These are phyloP conservation scores for Epirrita christyi DNA, from an alignment of 2,888 invertebrate species.

Conservation along the genomic window DNA sequence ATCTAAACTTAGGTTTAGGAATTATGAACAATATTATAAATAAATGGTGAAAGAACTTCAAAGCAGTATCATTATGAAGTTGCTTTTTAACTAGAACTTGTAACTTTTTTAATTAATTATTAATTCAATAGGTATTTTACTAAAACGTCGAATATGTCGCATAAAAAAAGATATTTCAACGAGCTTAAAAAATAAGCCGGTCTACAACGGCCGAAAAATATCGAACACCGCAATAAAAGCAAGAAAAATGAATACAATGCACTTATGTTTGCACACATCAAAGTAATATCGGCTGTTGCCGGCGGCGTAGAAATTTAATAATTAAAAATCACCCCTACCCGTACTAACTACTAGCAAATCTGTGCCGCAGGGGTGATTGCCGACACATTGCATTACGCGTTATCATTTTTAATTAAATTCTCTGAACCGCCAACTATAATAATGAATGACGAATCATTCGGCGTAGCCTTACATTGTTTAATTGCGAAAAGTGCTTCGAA, in stretches of 20 bases:
- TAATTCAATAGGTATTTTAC: too few species aligned
- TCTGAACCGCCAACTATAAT: constrained; percentile 56
- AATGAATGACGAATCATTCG: constrained; percentile 47
- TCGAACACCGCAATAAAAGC: background rate
- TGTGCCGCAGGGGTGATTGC: constrained; percentile 25
- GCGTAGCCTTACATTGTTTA: constrained; percentile 14
- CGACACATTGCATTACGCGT: constrained; percentile 60
- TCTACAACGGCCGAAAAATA: constrained; percentile 1
- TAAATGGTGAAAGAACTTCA: too few species aligned
- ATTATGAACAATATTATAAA: too few species aligned
- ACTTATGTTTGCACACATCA: constrained; percentile 53
- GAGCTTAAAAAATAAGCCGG: background rate
- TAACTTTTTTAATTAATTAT: too few species aligned
- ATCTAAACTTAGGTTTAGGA: too few species aligned
- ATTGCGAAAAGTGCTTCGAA: constrained; percentile 16
- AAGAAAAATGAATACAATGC: constrained; percentile 20
- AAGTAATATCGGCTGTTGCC: constrained; percentile 73
- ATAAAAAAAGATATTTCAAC: background rate
- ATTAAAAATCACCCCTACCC: constrained; percentile 80
- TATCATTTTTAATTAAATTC: constrained; percentile 80
- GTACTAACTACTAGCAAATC: constrained; percentile 16
- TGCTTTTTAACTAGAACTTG: too few species aligned
- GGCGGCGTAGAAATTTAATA: constrained; percentile 81
- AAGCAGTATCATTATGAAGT: too few species aligned
- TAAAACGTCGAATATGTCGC: too few species aligned